These are phyloP conservation scores for Scaptodrosophila latifasciaeformis DNA, from an alignment of 2,888 invertebrate genomes.

Conservation along the genomic window DNA sequence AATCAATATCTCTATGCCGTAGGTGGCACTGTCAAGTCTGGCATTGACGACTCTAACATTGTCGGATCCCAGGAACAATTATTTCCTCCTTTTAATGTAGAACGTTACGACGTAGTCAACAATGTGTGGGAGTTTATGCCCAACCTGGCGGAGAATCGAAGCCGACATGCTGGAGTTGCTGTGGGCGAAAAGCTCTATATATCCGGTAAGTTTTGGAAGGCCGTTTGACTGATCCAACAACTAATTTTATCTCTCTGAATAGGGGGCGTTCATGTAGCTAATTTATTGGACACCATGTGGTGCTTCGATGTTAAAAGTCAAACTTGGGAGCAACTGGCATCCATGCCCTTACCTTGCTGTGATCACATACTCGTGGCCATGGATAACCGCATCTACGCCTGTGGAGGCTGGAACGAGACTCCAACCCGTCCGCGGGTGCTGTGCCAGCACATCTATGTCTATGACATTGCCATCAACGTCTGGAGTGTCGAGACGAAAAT, in stretches of 20 bases:
- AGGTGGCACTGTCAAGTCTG: conserved; percentile 80
- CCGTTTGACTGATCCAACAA: neutral
- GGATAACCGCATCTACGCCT: conserved; percentile 78
- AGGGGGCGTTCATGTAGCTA: conserved; percentile 73
- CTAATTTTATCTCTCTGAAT: too few relatives aligned
- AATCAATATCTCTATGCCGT: conserved; percentile 78
- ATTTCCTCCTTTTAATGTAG: conserved; percentile 74
- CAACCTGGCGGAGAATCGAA: conserved; percentile 77
- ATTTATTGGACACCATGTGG: conserved; percentile 76
- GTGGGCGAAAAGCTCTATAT: conserved; percentile 70
- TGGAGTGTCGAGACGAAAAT: conserved; percentile 80
- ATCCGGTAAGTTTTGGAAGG: conserved; percentile 57
- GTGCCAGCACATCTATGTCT: conserved; percentile 80
- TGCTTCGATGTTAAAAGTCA: conserved; percentile 77
- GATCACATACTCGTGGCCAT: conserved; percentile 81
- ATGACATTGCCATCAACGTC: conserved; percentile 77
- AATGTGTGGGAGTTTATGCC: conserved; percentile 79
- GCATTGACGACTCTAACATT: too few relatives aligned
- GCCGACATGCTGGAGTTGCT: conserved; percentile 79
- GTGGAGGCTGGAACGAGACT: conserved; percentile 81
- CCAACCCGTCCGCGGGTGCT: conserved; percentile 77
- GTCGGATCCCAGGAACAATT: conserved; percentile 69
- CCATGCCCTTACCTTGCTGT: conserved; percentile 79
- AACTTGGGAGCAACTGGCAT: conserved; percentile 77
- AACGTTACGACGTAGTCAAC: conserved; percentile 78